Base-by-base conservation (phyloP, 53 echinoderm and acorn worm genomes). In the Arbacia lixula region DNA sequence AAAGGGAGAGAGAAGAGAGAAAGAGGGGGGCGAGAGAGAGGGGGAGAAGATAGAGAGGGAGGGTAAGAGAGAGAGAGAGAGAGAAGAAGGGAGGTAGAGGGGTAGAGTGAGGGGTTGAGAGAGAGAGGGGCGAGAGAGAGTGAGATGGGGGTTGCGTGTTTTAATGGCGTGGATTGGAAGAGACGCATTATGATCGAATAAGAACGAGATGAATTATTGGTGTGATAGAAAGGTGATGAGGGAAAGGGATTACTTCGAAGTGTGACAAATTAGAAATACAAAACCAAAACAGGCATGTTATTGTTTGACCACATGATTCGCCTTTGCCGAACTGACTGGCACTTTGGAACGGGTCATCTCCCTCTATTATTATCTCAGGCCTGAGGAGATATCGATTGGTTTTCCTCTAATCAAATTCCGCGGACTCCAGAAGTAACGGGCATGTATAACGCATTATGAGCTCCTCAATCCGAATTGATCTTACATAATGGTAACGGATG, bases 351-450 rank as follows among this genome's bases (percentile, higher is more conserved):
- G n/a, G n/a, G n/a, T n/a, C n/a, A n/a, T n/a, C n/a, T 35, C 24
- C 16, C 37, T 68, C 25, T 19, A 1, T 39, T 68, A 22, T 68
- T 68, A 22, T 24, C 26, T 24, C 19, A 68, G 24, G n/a, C 21
- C 22, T n/a, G 4, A 24, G 1, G 12, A 4, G 1, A 37, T 6
- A 68, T 68, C 68, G 68, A 68, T 40, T 26, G 26, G 68, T 68
- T 68, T 28, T 68, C 22, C 41, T 39, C 32, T 68, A 68, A 68
- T 39, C 68, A 19, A 25, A 68, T 68, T 39, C 68, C 40, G 25
- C 14, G 26, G 37, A 21, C 39, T 38, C 21, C 68, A 20, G 21
- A 40, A 38, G 9, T 25, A 40, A 41, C 38, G 37, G 68, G 38
- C 68, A 40, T 21, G 41, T 39, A 24, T 68, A 40, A 68, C 19